A percentile compares a stretch with the other conserved stretches of the same genome.
Conservation (phyloP, 2,888 invertebrate species). For the Lithophane socia region DNA sequence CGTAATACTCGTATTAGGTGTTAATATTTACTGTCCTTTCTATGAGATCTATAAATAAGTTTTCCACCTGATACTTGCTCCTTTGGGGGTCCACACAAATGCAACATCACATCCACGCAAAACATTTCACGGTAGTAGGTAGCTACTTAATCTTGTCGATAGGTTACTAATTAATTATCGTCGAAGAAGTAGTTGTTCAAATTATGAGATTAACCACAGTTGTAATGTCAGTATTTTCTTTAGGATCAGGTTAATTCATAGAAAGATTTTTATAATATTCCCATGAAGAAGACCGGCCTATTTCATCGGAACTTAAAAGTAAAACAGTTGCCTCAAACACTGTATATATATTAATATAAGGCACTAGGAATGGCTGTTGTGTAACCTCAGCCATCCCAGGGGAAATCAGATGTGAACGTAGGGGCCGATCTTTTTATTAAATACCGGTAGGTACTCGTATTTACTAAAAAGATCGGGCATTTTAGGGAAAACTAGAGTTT, state of each 20-base stretch:
- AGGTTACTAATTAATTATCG: not conserved
- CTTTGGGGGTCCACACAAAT: not conserved
- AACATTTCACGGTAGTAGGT: not conserved
- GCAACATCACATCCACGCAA: not conserved
- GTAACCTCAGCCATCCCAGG: not conserved
- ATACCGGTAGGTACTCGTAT: no score
- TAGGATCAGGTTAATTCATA: not conserved
- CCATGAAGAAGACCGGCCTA: not conserved
- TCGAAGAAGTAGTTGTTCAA: not conserved
- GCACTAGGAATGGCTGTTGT: not conserved
- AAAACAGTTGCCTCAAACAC: not conserved
- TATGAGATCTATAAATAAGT: constrained; percentile 4
- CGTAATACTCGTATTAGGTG: not conserved
- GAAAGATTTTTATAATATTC: not conserved
- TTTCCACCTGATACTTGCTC: not conserved
- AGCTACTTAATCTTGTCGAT: not conserved
- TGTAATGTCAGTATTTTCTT: not conserved
- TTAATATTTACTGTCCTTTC: not conserved
- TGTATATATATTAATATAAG: not conserved
- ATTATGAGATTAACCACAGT: not conserved
- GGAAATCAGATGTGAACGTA: constrained; percentile 23
- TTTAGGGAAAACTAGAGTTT: not conserved
- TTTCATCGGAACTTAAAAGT: not conserved
- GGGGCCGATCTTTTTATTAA: not conserved
- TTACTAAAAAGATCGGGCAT: no score